Percentiles rank a stretch among this genome's conserved stretches.
phyloP scores from a whole-genome alignment of 2,113 vertebrate genomes.

The Athene cunicularia region DNA sequence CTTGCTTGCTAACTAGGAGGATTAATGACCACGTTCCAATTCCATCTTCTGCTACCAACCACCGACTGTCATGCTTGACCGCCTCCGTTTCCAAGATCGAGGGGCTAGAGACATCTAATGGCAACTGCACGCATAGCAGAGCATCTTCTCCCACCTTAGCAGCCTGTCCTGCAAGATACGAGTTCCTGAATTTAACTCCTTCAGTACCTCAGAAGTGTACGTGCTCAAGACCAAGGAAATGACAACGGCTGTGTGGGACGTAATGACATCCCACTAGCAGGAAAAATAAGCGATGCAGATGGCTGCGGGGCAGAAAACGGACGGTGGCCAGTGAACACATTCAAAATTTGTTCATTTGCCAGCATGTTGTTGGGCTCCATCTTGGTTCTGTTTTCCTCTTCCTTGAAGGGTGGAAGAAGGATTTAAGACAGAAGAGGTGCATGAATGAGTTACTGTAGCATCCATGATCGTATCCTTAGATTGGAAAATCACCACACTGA shows the following conservation, averaged over 20 bases:
- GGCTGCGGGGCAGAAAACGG: not conserved
- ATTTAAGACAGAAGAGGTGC: not conserved
- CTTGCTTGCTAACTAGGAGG: conserved; percentile 29
- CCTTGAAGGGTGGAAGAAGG: not conserved
- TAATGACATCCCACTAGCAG: not conserved
- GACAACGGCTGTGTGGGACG: not conserved
- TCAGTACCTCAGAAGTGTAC: not conserved
- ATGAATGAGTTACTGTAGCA: not conserved
- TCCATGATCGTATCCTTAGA: not conserved
- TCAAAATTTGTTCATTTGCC: not conserved
- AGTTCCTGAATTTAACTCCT: conserved; percentile 28
- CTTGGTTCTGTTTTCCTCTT: not conserved
- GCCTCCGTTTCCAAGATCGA: conserved; percentile 27
- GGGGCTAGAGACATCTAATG: conserved; percentile 81
- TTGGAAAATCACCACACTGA: not conserved
- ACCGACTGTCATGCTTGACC: not conserved
- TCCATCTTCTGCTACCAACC: conserved; percentile 5
- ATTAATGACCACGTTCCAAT: conserved; percentile 8
- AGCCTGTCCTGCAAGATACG: not conserved
- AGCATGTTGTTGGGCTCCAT: not conserved
- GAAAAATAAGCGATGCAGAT: not conserved
- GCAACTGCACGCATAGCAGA: conserved; percentile 68
- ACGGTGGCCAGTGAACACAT: not conserved
- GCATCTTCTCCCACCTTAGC: not conserved
- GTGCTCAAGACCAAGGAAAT: not conserved